Conservation (phyloP, 1,140 invertebrate species). For the Drosophila seguyi region DNA sequence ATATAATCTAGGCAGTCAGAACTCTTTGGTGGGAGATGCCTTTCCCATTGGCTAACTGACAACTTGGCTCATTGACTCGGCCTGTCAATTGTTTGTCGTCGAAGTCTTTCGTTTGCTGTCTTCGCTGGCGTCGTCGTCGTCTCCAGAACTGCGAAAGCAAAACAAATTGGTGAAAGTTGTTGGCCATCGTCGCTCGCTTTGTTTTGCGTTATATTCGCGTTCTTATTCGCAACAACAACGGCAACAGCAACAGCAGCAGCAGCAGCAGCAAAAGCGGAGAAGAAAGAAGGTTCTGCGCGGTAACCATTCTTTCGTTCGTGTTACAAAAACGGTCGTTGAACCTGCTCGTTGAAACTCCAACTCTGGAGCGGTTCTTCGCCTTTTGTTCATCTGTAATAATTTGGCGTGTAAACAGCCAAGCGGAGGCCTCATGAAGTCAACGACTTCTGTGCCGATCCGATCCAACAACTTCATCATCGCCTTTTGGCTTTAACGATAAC, state of each 20-base stretch:
- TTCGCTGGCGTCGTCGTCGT: conserved; percentile 34
- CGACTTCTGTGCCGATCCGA: conserved; percentile 64
- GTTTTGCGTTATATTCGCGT: conserved; percentile 69
- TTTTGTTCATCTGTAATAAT: conserved; percentile 82
- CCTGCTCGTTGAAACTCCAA: conserved; percentile 43
- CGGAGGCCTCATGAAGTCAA: conserved; percentile 66
- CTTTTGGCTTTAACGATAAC: conserved; percentile 33
- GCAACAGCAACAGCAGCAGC: conserved; percentile 18
- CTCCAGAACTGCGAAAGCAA: conserved; percentile 81
- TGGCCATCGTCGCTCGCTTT: conserved; percentile 78
- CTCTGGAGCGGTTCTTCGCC: conserved; percentile 49
- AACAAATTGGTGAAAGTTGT: conserved; percentile 85
- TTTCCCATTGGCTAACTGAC: conserved; percentile 48
- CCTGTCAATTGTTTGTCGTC: conserved; percentile 75
- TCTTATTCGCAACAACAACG: conserved; percentile 75
- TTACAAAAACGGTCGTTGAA: conserved; percentile 82
- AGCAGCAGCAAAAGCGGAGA: conserved; percentile 5
- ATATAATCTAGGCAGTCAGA: conserved; percentile 23
- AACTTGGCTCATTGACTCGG: conserved; percentile 49
- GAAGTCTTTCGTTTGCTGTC: conserved; percentile 56
- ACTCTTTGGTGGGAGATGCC: conserved; percentile 26
- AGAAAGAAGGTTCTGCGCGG: conserved; percentile 51
- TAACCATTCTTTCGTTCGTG: conserved; percentile 57
- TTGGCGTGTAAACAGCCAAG: conserved; percentile 72
- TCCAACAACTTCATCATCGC: conserved; percentile 41